These are phyloP conservation scores for Machimus atricapillus DNA, from an alignment of 2,888 invertebrate species.

Conservation along the genomic window DNA sequence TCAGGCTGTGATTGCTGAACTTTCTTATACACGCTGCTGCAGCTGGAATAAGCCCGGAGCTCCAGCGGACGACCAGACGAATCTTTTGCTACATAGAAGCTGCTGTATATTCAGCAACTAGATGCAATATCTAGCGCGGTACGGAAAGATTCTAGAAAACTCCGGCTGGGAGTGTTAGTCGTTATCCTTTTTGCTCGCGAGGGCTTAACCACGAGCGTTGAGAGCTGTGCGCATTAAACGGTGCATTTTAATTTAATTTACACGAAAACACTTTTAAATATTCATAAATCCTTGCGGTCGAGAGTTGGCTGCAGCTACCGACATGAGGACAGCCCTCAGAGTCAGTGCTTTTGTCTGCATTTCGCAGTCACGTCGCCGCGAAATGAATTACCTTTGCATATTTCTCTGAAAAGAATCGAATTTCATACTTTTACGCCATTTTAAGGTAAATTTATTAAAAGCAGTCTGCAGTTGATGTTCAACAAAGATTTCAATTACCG, in stretches of 20 bases:
- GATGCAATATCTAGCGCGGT: neutral
- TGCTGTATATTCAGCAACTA: neutral
- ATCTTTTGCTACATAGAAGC: neutral
- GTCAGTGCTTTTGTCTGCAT: neutral
- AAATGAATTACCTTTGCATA: neutral
- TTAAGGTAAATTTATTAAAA: neutral
- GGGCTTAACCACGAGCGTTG: neutral
- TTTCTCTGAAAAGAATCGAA: neutral
- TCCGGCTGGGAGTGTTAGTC: neutral
- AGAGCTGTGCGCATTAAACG: neutral
- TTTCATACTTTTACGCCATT: neutral
- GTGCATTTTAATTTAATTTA: slow-evolving; percentile 27
- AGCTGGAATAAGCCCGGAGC: neutral
- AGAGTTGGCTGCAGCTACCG: neutral
- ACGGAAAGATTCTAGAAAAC: neutral
- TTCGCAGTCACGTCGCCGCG: neutral
- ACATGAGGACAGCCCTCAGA: neutral
- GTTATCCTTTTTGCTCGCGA: neutral
- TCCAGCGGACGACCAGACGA: neutral
- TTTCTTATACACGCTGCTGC: neutral
- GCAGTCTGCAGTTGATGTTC: neutral
- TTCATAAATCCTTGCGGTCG: slow-evolving; percentile 1
- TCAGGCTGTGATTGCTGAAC: slow-evolving; percentile 3
- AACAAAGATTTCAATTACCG: no score
- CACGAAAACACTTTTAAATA: slow-evolving; percentile 23